These are phyloP conservation scores for Antheraea pernyi DNA, from an alignment of 1,140 invertebrate species.

Conservation along the genomic window DNA sequence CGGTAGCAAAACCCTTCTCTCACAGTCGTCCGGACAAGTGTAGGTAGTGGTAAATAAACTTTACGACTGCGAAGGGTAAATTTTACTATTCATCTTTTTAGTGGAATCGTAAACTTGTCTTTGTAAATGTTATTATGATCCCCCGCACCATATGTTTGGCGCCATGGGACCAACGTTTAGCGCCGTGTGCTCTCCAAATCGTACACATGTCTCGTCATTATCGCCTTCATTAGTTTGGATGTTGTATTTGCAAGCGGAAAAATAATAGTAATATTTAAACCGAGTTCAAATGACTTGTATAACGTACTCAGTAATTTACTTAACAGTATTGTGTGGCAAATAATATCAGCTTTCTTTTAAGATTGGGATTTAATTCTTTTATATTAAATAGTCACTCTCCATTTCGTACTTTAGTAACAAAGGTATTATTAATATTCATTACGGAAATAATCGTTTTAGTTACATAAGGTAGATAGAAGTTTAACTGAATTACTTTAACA, in stretches of 20 bases:
- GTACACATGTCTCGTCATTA: background rate
- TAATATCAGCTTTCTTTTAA: too few species aligned
- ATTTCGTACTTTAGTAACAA: too few species aligned
- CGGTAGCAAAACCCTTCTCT: constrained; percentile 40
- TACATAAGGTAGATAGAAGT: too few species aligned
- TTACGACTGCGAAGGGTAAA: constrained; percentile 48
- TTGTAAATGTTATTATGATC: constrained; percentile 5
- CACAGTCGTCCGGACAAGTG: constrained; percentile 55
- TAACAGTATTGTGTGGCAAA: too few species aligned
- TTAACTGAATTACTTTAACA: too few species aligned
- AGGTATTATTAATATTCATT: too few species aligned
- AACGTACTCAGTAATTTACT: too few species aligned
- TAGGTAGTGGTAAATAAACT: constrained; percentile 48
- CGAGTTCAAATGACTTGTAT: too few species aligned
- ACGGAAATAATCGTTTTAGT: too few species aligned
- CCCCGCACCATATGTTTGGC: constrained; percentile 57
- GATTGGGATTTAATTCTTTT: too few species aligned
- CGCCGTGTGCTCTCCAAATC: background rate
- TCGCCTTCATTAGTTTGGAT: background rate
- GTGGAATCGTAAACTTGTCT: constrained; percentile 20
- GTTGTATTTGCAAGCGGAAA: background rate
- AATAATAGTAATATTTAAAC: too few species aligned
- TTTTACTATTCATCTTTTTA: constrained; percentile 48
- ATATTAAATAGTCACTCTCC: too few species aligned
- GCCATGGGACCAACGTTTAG: constrained; percentile 40